These are phyloP conservation scores for Osmerus mordax DNA, from an alignment of 2,113 vertebrate species.

Conservation along the genomic window DNA sequence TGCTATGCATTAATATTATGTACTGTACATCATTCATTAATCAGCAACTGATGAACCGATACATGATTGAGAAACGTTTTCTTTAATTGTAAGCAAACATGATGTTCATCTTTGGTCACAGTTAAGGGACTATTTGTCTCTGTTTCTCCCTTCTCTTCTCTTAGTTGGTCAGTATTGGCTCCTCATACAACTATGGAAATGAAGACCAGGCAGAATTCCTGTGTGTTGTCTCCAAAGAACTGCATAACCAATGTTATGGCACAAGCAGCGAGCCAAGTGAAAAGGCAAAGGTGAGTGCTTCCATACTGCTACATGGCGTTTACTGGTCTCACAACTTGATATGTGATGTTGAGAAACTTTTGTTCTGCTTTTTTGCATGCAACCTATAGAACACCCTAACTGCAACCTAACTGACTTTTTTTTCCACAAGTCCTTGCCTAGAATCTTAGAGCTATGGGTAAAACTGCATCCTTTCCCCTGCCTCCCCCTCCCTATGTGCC, in stretches of 20 bases:
- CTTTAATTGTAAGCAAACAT: neutral
- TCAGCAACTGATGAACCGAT: too few species aligned
- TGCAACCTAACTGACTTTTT: too few species aligned
- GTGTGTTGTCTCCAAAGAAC: conserved; percentile 88
- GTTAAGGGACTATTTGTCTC: neutral
- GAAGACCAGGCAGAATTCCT: conserved; percentile 90
- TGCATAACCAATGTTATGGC: conserved; percentile 80
- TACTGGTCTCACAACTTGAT: too few species aligned
- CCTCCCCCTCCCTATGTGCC: neutral
- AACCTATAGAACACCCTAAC: neutral
- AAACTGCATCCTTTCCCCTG: too few species aligned
- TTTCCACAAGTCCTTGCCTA: too few species aligned
- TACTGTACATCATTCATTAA: too few species aligned
- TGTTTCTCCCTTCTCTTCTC: conserved; percentile 8
- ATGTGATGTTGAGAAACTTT: neutral
- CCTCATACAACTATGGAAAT: conserved; percentile 87
- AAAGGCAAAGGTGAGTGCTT: conserved; percentile 81
- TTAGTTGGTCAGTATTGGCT: conserved; percentile 88
- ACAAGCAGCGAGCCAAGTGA: conserved; percentile 82
- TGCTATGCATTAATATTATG: too few species aligned
- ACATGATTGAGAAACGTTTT: neutral
- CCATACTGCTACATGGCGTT: neutral
- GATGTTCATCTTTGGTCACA: neutral
- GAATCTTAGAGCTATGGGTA: too few species aligned
- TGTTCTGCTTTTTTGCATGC: neutral